Percentiles rank a stretch among this genome's conserved stretches.
Evolutionary conservation across 2,888 invertebrate genomes (phyloP).

Genomic region (Hirtodrosophila cameraria): DNA sequence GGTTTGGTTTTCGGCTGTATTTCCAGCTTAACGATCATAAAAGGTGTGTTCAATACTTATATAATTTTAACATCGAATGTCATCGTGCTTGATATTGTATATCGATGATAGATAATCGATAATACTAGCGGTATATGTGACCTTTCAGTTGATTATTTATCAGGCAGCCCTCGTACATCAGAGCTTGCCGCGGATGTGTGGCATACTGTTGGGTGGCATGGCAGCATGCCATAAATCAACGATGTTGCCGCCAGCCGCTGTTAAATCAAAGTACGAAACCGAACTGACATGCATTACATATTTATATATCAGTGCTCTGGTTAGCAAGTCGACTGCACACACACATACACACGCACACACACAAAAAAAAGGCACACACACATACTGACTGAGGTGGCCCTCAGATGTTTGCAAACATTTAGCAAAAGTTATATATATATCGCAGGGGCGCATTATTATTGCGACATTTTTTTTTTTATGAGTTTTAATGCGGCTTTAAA

Average conservation of each 20-base stretch:
- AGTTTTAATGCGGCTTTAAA: constrained; percentile 66
- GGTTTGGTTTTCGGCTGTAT: too few relatives aligned
- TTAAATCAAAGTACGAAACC: constrained; percentile 74
- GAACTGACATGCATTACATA: constrained; percentile 74
- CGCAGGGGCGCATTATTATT: constrained; percentile 54
- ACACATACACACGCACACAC: constrained; percentile 6
- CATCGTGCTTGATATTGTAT: too few relatives aligned
- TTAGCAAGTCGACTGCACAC: constrained; percentile 50
- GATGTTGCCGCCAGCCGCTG: constrained; percentile 49
- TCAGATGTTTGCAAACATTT: constrained; percentile 52
- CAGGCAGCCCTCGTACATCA: constrained; percentile 7
- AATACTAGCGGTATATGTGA: not conserved
- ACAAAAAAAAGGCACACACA: not conserved
- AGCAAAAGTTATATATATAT: constrained; percentile 38
- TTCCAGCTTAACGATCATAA: too few relatives aligned
- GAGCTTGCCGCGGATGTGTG: not conserved
- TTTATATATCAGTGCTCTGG: constrained; percentile 61
- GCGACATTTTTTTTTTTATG: constrained; percentile 53
- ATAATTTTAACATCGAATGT: too few relatives aligned
- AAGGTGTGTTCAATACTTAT: too few relatives aligned
- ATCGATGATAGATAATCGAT: not conserved
- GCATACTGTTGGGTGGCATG: constrained; percentile 45
- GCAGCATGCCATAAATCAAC: constrained; percentile 64
- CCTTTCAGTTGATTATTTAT: not conserved
- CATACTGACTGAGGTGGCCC: constrained; percentile 11